Evolutionary conservation across 1,140 invertebrate genomes (phyloP), one percentile per base, ranked within the genome.

Genomic region (Aphelenchoides fujianensis): DNA sequence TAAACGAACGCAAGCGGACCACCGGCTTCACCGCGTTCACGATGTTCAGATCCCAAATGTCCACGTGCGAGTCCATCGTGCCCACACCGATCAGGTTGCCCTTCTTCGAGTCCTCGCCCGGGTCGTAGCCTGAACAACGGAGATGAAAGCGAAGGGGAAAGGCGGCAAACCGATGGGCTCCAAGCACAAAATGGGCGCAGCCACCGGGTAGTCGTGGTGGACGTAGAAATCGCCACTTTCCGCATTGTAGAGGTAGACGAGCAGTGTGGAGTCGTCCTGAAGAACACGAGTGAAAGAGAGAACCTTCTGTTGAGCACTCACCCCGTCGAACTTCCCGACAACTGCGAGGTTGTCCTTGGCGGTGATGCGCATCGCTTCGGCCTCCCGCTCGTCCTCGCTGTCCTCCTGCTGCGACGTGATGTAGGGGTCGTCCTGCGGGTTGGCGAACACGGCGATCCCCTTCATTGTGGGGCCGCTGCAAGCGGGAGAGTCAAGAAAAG

Each of bases 41-140:
- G 63, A 97, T 88, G 86, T 97, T 94, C 34, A 97, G 85, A 85
- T 98, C 93, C 94, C 94, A 97, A 9, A 97, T 89, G 73, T 93
- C 90, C 70, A 98, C 95, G 53, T 92, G 89, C 0, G 93, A 90
- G 72, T 90, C 90, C 92, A 97, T 95, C 41, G 90, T 90, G 16
- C 93, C 94, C 78, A 97, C 88, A 2, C 94, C 94, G 79, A 93
- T 90, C 75, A 94, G 89, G 85, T 95, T 97, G 23, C 90, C 92
- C 87, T 80, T 63, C 37, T 35, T 74, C 76, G 69, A 52, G 73
- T 57, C 52, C 2, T 19, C 34, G 48, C 71, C 75, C 19, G 59
- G 89, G 85, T 94, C 91, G 86, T 90, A 92, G n/a, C n/a, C n/a
- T n/a, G n/a, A n/a, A n/a, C n/a, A n/a, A n/a, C n/a, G n/a, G n/a